A percentile compares a stretch with the other conserved stretches of the same genome.
Evolutionary conservation across 2,888 invertebrate species (phyloP).

Genomic region (Nematopogon swammerdamellus): DNA sequence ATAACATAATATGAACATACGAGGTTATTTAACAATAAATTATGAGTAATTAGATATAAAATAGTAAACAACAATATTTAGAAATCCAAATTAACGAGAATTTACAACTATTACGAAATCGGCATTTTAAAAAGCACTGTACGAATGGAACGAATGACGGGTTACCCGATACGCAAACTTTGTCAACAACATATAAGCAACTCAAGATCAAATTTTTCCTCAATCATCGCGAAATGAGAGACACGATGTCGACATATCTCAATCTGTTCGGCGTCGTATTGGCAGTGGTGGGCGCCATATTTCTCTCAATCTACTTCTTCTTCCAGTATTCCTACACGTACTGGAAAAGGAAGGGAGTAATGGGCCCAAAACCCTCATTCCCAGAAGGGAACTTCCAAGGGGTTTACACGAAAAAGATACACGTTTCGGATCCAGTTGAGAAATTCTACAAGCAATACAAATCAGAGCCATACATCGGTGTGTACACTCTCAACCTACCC

Average conservation of each 20-base stretch:
- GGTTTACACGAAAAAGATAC: slow-evolving; percentile 1
- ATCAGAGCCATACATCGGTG: slow-evolving; percentile 4
- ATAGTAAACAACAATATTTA: no score
- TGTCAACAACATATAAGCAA: no score
- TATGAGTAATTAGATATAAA: no score
- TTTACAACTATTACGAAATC: no score
- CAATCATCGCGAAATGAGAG: no score
- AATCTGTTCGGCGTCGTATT: not conserved
- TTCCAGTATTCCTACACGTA: slow-evolving; percentile 9
- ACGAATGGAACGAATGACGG: no score
- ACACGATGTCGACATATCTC: not conserved
- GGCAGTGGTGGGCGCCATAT: not conserved
- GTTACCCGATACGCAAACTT: no score
- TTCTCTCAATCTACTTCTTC: not conserved
- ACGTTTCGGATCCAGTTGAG: slow-evolving; percentile 4
- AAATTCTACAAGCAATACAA: slow-evolving; percentile 7
- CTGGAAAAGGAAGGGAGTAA: slow-evolving; percentile 7
- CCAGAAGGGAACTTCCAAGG: slow-evolving; percentile 7
- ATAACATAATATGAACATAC: no score
- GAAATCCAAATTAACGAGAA: no score
- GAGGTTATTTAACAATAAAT: no score
- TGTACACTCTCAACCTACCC: slow-evolving; percentile 7
- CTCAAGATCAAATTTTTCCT: no score
- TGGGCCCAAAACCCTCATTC: slow-evolving; percentile 2
- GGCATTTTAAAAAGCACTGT: no score